A percentile compares a stretch with the other conserved stretches of the same genome.
phyloP scores from a whole-genome alignment of 2,888 invertebrate species.

The Myopa testacea region DNA sequence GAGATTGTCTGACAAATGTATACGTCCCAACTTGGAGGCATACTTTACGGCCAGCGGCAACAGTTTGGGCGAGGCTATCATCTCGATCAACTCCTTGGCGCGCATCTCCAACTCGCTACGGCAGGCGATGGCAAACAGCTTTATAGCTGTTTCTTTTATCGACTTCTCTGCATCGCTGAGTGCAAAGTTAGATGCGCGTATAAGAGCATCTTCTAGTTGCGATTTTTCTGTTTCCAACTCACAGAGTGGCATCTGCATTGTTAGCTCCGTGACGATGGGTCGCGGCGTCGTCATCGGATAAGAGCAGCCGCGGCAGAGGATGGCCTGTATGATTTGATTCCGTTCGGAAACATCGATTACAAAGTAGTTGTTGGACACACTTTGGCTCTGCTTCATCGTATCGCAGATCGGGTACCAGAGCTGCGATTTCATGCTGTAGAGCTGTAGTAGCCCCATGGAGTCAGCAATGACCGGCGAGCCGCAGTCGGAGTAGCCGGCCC shows the following conservation, averaged over 20 bases:
- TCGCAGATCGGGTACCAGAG: constrained; percentile 88
- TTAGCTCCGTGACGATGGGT: constrained; percentile 83
- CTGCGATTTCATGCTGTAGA: constrained; percentile 77
- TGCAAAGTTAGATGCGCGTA: constrained; percentile 75
- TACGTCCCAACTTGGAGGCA: constrained; percentile 81
- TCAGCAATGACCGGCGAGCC: constrained; percentile 85
- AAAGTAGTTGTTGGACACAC: constrained; percentile 80
- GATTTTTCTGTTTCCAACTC: constrained; percentile 84
- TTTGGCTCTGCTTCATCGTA: constrained; percentile 76
- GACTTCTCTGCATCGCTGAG: constrained; percentile 76
- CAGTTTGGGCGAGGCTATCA: constrained; percentile 81
- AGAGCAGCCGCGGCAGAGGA: constrained; percentile 87
- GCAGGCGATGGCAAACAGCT: constrained; percentile 91
- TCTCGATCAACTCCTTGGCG: constrained; percentile 86
- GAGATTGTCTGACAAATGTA: constrained; percentile 83
- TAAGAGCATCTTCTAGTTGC: constrained; percentile 80
- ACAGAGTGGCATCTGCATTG: constrained; percentile 82
- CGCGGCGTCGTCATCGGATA: constrained; percentile 90
- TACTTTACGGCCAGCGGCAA: constrained; percentile 90
- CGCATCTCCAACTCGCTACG: constrained; percentile 86
- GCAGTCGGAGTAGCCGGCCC: constrained; percentile 85
- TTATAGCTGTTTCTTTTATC: constrained; percentile 84
- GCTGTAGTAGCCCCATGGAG: constrained; percentile 78
- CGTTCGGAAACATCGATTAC: constrained; percentile 83
- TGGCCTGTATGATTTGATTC: constrained; percentile 81